phyloP scores from a whole-genome alignment of 2,888 invertebrate species.

The Hyalella azteca region DNA sequence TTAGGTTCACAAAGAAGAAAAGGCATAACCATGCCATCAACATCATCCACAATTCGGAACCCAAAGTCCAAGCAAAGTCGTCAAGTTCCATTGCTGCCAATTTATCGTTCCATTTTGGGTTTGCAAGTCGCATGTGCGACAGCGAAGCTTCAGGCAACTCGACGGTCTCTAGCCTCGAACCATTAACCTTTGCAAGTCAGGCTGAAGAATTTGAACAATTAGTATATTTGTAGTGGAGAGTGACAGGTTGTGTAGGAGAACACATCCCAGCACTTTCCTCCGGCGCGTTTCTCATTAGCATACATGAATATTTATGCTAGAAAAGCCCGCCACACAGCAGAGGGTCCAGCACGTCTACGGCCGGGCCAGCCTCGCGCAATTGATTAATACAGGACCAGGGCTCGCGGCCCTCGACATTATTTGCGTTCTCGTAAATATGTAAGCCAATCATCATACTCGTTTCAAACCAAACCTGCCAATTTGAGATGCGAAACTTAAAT shows the following conservation, averaged over 20 bases:
- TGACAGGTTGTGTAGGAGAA: constrained; percentile 14
- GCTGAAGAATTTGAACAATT: constrained; percentile 23
- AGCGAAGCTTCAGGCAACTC: too few relatives aligned
- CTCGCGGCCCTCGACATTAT: neutral
- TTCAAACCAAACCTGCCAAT: too few relatives aligned
- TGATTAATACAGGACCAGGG: neutral
- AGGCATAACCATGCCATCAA: too few relatives aligned
- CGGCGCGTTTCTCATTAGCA: neutral
- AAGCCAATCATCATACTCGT: too few relatives aligned
- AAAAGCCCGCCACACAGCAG: neutral
- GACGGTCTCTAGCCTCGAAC: neutral
- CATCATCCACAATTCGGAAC: too few relatives aligned
- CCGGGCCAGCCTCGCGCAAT: neutral
- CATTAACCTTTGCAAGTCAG: constrained; percentile 3
- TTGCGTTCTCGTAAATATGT: too few relatives aligned
- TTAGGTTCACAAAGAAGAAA: too few relatives aligned
- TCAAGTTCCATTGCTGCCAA: too few relatives aligned
- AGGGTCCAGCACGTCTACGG: neutral
- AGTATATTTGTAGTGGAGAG: constrained; percentile 22
- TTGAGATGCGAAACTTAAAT: too few relatives aligned
- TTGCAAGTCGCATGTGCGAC: neutral
- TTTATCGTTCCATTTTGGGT: too few relatives aligned
- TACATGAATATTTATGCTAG: constrained; percentile 23
- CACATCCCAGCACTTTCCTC: constrained; percentile 13
- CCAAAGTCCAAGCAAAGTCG: too few relatives aligned